Conservation (phyloP, 2,113 vertebrate species). For the Condylura cristata region DNA sequence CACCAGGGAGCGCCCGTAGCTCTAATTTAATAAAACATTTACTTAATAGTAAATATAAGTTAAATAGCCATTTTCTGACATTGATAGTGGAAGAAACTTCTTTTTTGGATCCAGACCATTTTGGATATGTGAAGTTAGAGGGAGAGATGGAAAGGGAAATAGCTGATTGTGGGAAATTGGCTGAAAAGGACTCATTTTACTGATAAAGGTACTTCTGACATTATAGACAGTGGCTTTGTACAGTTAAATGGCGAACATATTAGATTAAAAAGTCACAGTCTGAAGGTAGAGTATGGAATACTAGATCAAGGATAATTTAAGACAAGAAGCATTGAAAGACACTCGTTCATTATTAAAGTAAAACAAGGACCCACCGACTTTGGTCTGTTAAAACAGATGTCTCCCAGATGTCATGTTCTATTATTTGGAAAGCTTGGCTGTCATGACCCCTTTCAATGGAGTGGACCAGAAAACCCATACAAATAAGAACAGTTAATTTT, state of each 20-base stretch:
- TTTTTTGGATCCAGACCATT: neutral
- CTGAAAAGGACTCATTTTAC: constrained; percentile 21
- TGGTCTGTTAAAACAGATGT: neutral
- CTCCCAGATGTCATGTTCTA: neutral
- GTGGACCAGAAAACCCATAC: too few relatives aligned
- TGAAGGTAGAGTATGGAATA: neutral
- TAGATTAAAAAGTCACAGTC: neutral
- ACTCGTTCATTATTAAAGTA: neutral
- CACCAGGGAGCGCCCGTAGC: too few relatives aligned
- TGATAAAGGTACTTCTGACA: neutral
- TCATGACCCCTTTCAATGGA: neutral
- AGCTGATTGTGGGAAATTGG: neutral
- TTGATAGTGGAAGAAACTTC: neutral
- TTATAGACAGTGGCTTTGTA: neutral
- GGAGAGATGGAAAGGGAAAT: too few relatives aligned
- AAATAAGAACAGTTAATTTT: neutral
- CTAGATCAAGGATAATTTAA: neutral
- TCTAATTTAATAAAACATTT: too few relatives aligned
- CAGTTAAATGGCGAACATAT: neutral
- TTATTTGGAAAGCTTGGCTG: neutral
- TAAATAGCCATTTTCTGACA: neutral
- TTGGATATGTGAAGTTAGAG: neutral
- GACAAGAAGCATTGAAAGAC: neutral
- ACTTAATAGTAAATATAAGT: too few relatives aligned
- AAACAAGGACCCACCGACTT: neutral